Conservation (phyloP, 2,797 vertebrate species). For the Periophthalmus magnuspinnatus region DNA sequence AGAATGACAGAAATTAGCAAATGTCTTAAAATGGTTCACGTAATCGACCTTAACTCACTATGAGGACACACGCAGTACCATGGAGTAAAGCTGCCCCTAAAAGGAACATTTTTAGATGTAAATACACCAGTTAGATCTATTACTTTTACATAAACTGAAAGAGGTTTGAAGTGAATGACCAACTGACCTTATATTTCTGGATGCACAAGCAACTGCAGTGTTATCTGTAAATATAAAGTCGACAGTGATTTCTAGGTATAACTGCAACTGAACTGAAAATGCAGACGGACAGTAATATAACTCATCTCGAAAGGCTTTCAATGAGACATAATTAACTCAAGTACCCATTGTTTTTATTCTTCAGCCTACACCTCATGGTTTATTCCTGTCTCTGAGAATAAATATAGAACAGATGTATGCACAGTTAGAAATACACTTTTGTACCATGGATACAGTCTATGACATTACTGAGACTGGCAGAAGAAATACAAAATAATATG, state of each 20-base stretch:
- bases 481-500: not conserved
- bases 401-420: not conserved
- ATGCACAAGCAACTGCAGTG: conserved; percentile 19
- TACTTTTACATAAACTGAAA: too few relatives aligned
- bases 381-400: conserved; percentile 10
- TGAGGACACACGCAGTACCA: conserved; percentile 26
- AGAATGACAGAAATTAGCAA: conserved; percentile 43
- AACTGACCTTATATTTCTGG: conserved; percentile 3
- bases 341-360: conserved; percentile 14
- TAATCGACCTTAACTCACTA: conserved; percentile 52
- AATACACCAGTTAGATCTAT: too few relatives aligned
- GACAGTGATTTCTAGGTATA: conserved; percentile 38
- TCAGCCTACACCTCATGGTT: not conserved
- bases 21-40: conserved; percentile 37
- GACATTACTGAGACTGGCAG: not conserved
- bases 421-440: not conserved
- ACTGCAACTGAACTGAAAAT: conserved; percentile 15
- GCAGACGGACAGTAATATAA: conserved; percentile 42
- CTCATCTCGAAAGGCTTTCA: conserved; percentile 44
- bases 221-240: conserved; percentile 33
- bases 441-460: not conserved
- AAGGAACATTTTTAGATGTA: too few relatives aligned
- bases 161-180: not conserved
- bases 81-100: too few relatives aligned
- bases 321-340: conserved; percentile 42